Base-by-base conservation (phyloP, 2,797 vertebrate genomes). In the Peromyscus nudipes region DNA sequence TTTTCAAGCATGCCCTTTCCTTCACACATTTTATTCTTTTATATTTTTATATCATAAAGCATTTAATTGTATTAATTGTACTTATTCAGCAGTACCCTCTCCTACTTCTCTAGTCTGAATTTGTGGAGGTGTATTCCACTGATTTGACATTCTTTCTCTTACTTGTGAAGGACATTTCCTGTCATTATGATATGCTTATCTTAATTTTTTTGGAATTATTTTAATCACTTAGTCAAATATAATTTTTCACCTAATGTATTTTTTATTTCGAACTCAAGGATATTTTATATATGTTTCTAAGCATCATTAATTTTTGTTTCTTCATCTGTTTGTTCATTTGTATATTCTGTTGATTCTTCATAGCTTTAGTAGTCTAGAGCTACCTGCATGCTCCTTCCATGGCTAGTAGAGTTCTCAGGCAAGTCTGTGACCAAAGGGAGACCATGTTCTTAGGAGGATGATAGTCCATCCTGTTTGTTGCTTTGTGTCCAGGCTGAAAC, bases 251-350 rank as follows among this genome's bases (percentile, higher is more conserved):
- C 81, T 77, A 25, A 52, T 14, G 6, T 67, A 65, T 65, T 65
- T 94, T n/a, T 37, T 62, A 87, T 80, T 85, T 91, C 73, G 17
- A 37, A 62, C 21, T 89, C n/a, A 11, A 79, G 5, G 8, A 64
- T 10, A 37, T 89, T 81, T 29, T 83, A 49, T 37, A 43, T 81
- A n/a, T 49, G 27, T 88, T 94, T 95, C 69, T 94, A 17, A 37
- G 29, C 21, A n/a, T 27, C 87, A 9, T 29, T 67, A 4, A 31
- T 77, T 82, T 89, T 46, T 27, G 21, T 75, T 69, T 37, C 6
- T 86, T 64, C 40, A 79, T 91, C 16, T 17, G 9, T 31, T 77
- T 69, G 55, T 8, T 29, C 37, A 19, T 57, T 55, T 65, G 9
- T 55, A 92, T 37, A 19, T 71, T 60, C 34, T 65, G 17, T 62